Conservation (phyloP, 2,888 invertebrate genomes). For the Chymomyza amoena region DNA sequence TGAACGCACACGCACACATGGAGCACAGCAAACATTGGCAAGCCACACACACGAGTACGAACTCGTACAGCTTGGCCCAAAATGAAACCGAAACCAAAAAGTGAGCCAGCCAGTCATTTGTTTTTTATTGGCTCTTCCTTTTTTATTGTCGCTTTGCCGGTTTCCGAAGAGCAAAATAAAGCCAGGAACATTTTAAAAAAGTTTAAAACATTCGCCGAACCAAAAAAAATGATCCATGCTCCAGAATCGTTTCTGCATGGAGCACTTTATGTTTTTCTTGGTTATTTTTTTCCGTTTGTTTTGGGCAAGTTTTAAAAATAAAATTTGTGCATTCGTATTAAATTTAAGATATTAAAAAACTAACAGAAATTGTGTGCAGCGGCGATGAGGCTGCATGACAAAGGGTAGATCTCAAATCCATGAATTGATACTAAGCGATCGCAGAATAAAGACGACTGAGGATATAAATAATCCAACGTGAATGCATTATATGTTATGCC, state of each 20-base stretch:
- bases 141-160: constrained; percentile 5
- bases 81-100: neutral
- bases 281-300: too few relatives aligned
- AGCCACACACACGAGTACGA: constrained; percentile 5
- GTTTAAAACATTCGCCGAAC: neutral
- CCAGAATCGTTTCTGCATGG: neutral
- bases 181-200: neutral
- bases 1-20: constrained; percentile 17
- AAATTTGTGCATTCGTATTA: too few relatives aligned
- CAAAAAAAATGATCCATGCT: neutral
- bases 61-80: constrained; percentile 12
- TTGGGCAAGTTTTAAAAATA: too few relatives aligned
- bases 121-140: constrained; percentile 12
- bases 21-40: neutral
- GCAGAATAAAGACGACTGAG: too few relatives aligned
- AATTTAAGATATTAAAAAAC: too few relatives aligned
- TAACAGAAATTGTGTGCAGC: too few relatives aligned
- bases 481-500: too few relatives aligned
- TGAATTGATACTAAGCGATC: too few relatives aligned
- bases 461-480: too few relatives aligned
- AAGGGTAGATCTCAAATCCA: too few relatives aligned
- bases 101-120: constrained; percentile 15
- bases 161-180: neutral
- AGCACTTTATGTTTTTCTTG: too few relatives aligned
- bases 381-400: too few relatives aligned